Evolutionary conservation across 2,888 invertebrate genomes (phyloP).

Genomic region (Celastrina argiolus): DNA sequence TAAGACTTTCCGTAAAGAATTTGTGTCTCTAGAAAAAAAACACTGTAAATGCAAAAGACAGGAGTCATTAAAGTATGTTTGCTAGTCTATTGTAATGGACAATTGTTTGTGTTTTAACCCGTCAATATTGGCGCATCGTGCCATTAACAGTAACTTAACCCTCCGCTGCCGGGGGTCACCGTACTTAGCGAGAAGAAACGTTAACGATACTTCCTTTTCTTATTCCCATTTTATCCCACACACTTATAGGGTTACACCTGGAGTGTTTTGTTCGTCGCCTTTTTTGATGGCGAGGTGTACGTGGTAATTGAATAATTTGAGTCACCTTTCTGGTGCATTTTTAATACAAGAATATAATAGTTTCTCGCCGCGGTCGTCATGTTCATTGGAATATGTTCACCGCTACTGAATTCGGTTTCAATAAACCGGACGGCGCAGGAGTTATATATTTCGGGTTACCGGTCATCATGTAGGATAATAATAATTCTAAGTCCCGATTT

Average conservation of each 20-base stretch:
- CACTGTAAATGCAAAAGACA: neutral
- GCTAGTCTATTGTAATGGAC: constrained; percentile 9
- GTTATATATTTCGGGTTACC: too few species aligned
- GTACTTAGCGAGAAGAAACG: constrained; percentile 8
- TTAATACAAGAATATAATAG: too few species aligned
- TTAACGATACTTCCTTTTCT: constrained; percentile 9
- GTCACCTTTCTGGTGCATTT: too few species aligned
- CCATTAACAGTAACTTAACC: constrained; percentile 19
- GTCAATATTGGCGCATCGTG: constrained; percentile 9
- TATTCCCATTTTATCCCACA: constrained; percentile 6
- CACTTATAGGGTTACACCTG: constrained; percentile 12
- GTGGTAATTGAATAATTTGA: neutral
- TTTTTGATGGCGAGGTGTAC: neutral
- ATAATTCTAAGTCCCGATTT: too few species aligned
- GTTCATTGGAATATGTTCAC: too few species aligned
- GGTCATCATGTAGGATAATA: too few species aligned
- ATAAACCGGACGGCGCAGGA: too few species aligned
- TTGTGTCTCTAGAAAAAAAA: neutral
- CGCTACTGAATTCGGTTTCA: too few species aligned
- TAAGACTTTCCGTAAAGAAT: neutral
- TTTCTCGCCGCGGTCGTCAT: too few species aligned
- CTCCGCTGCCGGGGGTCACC: constrained; percentile 2
- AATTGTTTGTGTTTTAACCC: constrained; percentile 11
- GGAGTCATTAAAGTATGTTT: neutral
- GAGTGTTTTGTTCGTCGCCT: neutral